Conservation (phyloP, 2,888 invertebrate species). For the Acleris sparsana region DNA sequence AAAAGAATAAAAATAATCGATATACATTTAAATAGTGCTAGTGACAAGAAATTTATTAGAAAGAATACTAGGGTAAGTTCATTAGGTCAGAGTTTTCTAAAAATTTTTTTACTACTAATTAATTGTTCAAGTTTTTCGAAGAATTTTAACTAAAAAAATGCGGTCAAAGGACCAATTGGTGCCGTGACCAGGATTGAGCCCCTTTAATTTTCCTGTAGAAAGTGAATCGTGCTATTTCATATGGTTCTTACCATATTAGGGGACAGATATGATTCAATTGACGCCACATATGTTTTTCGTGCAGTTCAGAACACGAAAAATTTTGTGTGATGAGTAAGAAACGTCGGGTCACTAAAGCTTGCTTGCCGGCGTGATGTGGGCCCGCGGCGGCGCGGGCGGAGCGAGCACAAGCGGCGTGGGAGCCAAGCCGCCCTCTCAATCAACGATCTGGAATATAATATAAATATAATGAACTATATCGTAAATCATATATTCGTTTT, state of each 20-base stretch:
- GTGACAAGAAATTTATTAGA: constrained; percentile 33
- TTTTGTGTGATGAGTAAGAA: not conserved
- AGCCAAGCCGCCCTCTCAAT: constrained; percentile 10
- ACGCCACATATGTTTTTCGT: not conserved
- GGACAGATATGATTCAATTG: not conserved
- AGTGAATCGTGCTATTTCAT: too few relatives aligned
- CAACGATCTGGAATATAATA: constrained; percentile 9
- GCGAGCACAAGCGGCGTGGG: constrained; percentile 6
- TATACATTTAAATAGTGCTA: constrained; percentile 35
- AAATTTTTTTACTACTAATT: not conserved
- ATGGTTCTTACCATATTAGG: not conserved
- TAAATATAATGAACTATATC: too few relatives aligned
- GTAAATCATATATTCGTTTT: too few relatives aligned
- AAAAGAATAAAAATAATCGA: constrained; percentile 28
- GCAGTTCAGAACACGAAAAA: not conserved
- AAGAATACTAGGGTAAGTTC: constrained; percentile 27
- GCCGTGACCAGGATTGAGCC: constrained; percentile 6
- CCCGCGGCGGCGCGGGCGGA: not conserved
- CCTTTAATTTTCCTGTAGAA: not conserved
- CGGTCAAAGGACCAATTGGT: constrained; percentile 11
- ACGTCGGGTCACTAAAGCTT: constrained; percentile 1
- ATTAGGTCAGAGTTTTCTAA: constrained; percentile 18
- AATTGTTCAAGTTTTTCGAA: constrained; percentile 23
- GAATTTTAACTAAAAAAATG: constrained; percentile 21
- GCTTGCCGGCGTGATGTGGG: not conserved